Percentiles rank a stretch among this genome's conserved stretches.
These are phyloP conservation scores for Eristalis arbustorum DNA, from an alignment of 2,888 invertebrate species.

Conservation along the genomic window DNA sequence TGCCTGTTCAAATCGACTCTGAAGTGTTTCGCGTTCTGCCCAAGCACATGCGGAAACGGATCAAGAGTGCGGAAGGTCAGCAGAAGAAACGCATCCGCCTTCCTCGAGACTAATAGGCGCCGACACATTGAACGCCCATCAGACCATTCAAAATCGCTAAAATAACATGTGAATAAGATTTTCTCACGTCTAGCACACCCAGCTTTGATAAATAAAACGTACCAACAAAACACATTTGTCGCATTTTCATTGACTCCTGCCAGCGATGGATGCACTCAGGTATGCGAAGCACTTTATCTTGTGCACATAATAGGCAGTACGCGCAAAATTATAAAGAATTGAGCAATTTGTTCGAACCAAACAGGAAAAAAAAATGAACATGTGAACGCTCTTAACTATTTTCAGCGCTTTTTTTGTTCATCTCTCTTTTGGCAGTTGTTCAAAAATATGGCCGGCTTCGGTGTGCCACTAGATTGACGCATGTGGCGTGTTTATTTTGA, in stretches of 20 bases:
- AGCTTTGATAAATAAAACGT: conserved; percentile 8
- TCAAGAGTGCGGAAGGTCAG: conserved; percentile 76
- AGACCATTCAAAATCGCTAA: conserved; percentile 30
- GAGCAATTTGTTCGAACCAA: not conserved
- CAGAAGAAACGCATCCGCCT: conserved; percentile 67
- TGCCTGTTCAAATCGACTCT: conserved; percentile 80
- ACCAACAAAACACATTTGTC: not conserved
- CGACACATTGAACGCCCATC: conserved; percentile 56
- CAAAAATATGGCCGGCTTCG: conserved; percentile 39
- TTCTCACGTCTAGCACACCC: conserved; percentile 21
- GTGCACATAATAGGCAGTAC: not conserved
- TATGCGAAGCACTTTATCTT: conserved; percentile 10
- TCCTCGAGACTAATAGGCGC: conserved; percentile 64
- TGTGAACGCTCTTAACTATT: conserved; percentile 1
- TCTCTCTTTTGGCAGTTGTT: conserved; percentile 43
- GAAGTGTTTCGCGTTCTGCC: conserved; percentile 78
- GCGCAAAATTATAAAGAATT: not conserved
- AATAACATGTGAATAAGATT: conserved; percentile 9
- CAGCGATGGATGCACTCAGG: not conserved
- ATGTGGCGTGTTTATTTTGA: conserved; percentile 52
- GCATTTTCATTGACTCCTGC: conserved; percentile 16
- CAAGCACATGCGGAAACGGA: conserved; percentile 77
- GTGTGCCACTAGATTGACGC: conserved; percentile 50
- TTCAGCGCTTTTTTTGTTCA: not conserved
- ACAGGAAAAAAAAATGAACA: conserved; percentile 21